Conservation (phyloP, 2,797 vertebrate genomes). For the Eremophila alpestris region DNA sequence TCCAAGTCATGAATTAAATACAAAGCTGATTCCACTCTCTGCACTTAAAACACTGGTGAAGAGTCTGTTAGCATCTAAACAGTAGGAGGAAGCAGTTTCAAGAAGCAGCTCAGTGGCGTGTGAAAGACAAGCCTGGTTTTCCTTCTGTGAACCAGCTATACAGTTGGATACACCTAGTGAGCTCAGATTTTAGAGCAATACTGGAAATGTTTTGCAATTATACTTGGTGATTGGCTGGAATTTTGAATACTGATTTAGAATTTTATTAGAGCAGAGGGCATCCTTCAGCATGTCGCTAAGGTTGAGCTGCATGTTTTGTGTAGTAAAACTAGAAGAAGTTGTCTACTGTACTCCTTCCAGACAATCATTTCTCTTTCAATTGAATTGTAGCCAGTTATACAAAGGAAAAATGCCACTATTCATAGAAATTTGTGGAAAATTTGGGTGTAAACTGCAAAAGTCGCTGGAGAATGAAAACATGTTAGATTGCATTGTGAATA, state of each 20-base stretch:
- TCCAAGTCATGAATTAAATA: not conserved
- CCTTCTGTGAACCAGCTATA: not conserved
- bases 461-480: not conserved
- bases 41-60: not conserved
- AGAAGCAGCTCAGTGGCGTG: not conserved
- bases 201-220: not conserved
- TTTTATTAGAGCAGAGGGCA: not conserved
- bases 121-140: not conserved
- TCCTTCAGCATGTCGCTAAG: not conserved
- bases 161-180: not conserved
- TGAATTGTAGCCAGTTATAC: not conserved
- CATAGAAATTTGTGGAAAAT: not conserved
- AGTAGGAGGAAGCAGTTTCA: not conserved
- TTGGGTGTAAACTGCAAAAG: not conserved
- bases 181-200: not conserved
- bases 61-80: not conserved
- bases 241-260: not conserved
- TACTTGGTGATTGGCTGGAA: not conserved
- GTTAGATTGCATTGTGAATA: not conserved
- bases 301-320: not conserved
- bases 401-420: not conserved
- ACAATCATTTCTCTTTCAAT: not conserved
- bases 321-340: not conserved
- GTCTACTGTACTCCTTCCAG: not conserved
- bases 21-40: not conserved